Evolutionary conservation across 2,113 vertebrate genomes (phyloP).

Genomic region (Erpornis zantholeuca): DNA sequence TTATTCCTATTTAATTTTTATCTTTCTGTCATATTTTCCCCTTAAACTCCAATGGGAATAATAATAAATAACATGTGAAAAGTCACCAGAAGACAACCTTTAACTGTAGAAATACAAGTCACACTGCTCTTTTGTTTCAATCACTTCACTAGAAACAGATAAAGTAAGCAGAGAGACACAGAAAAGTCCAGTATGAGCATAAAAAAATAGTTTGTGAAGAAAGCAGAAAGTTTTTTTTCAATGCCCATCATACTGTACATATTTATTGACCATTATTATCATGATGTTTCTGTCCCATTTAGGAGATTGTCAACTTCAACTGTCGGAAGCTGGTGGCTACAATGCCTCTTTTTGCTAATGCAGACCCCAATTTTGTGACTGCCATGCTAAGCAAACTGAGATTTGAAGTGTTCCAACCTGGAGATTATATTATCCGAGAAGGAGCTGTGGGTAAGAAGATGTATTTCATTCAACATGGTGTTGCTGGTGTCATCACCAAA

Average conservation of each 20-base stretch:
- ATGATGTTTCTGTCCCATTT: not conserved
- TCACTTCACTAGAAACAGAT: not conserved
- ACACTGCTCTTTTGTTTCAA: not conserved
- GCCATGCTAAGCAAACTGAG: slow-evolving; percentile 96
- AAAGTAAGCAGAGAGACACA: not conserved
- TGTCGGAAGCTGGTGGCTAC: slow-evolving; percentile 97
- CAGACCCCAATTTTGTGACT: slow-evolving; percentile 98
- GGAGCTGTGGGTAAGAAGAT: slow-evolving; percentile 98
- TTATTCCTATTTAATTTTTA: not conserved
- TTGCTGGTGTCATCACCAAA: slow-evolving; percentile 97
- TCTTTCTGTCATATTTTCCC: not conserved
- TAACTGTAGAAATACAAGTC: not conserved
- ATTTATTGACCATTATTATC: not conserved
- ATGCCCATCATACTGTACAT: not conserved
- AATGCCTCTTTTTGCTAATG: slow-evolving; percentile 97
- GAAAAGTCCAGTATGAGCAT: not conserved
- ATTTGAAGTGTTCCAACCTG: slow-evolving; percentile 97
- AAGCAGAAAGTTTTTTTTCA: not conserved
- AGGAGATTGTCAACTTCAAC: slow-evolving; percentile 99
- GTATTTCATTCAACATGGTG: slow-evolving; percentile 98
- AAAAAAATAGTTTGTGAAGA: not conserved
- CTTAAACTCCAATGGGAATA: not conserved
- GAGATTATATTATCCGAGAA: slow-evolving; percentile 97
- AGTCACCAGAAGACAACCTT: not conserved
- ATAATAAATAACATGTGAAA: not conserved